These are phyloP conservation scores for Halictus ligatus DNA, from an alignment of 2,888 invertebrate species.

Conservation along the genomic window DNA sequence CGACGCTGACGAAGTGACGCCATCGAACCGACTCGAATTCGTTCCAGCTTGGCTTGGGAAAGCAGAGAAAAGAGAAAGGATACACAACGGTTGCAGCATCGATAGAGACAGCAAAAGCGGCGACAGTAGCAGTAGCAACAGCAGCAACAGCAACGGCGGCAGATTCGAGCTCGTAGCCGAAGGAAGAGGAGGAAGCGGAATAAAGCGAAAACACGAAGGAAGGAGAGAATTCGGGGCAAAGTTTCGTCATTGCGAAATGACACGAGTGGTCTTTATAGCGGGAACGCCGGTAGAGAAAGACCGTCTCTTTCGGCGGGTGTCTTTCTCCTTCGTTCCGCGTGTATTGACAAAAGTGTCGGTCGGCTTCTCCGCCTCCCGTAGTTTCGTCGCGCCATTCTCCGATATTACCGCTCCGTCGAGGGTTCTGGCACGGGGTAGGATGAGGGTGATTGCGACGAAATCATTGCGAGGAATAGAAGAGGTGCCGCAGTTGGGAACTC, in stretches of 20 bases:
- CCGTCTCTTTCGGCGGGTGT: slow-evolving; percentile 58
- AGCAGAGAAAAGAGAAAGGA: slow-evolving; percentile 32
- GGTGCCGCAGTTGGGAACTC: slow-evolving; percentile 84
- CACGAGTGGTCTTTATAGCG: slow-evolving; percentile 87
- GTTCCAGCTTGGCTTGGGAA: slow-evolving; percentile 37
- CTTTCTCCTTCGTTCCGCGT: slow-evolving; percentile 71
- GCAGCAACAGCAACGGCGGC: background rate
- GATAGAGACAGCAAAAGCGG: background rate
- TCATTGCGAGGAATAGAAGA: slow-evolving; percentile 85
- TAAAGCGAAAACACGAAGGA: slow-evolving; percentile 50
- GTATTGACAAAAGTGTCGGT: slow-evolving; percentile 86
- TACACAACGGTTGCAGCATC: background rate
- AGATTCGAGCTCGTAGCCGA: background rate
- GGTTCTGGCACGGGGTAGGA: slow-evolving; percentile 67
- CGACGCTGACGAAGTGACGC: background rate
- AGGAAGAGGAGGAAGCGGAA: slow-evolving; percentile 32
- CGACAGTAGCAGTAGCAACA: background rate
- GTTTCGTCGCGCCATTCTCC: slow-evolving; percentile 83
- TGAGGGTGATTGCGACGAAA: slow-evolving; percentile 84
- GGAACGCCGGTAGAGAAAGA: slow-evolving; percentile 72
- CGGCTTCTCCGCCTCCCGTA: slow-evolving; percentile 81
- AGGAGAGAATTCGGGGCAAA: slow-evolving; percentile 84
- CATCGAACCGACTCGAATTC: slow-evolving; percentile 17
- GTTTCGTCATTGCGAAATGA: slow-evolving; percentile 86
- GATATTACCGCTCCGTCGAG: slow-evolving; percentile 83